Base-by-base conservation (phyloP, 2,888 invertebrate genomes). In the Sphinx pinastri region DNA sequence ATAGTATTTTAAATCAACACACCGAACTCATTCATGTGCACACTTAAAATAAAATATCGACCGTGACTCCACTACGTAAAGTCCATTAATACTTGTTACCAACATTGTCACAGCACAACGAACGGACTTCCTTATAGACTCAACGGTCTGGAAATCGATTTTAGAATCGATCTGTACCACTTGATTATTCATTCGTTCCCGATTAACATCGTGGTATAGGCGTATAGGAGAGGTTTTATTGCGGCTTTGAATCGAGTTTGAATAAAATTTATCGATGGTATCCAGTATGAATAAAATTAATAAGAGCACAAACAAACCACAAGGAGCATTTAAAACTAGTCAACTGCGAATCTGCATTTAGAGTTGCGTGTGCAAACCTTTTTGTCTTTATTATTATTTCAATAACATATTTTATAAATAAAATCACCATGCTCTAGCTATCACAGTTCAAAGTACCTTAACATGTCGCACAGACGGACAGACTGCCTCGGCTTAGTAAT, bases 1-100 rank as follows among this genome's bases (percentile, higher is more conserved):
- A 87, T 88, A 89, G 82, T 82, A 79, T 82, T 85, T 84, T 81
- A 82, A 82, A 83, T 84, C 81, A 81, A 83, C 77, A 83, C 78
- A 77, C 76, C 78, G 78, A 78, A 80, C 83, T 84, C 87, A 89
- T 88, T 88, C 84, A 87, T 77, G 79, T 77, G 79, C 79, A 79
- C 76, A 75, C 55, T 19, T 71, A 78, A 81, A 84, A 84, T 79
- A 84, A 84, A 85, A 79, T 81, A 75, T 73, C 76, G 79, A 71
- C 78, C 82, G 76, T 88, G 88, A 85, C 82, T 88, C 77, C 77
- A 73, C 75, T 67, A 75, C 76, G 79, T 80, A 78, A 77, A 78
- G 74, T 54, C 54, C 54, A 19, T 54, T 54, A 69, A 63, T 60
- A 54, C 45, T 45, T n/a, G 54, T 38, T 45, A 45, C 38, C 7